Percentiles rank a stretch among this genome's conserved stretches.
These are phyloP conservation scores for Ibycter americanus DNA, from an alignment of 2,797 vertebrate species.

Conservation along the genomic window DNA sequence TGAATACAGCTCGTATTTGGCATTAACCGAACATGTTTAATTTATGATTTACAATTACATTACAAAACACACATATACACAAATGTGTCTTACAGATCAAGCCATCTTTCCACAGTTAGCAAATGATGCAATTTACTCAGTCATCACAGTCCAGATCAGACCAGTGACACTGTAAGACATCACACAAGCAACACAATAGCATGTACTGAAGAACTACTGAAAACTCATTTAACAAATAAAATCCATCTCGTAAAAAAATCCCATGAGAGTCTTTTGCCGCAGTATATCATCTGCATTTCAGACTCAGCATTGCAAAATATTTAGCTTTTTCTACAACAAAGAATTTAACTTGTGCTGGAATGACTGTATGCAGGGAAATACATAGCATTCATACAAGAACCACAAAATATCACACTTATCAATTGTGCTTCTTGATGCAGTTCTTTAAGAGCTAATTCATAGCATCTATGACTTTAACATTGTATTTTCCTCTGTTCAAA, in stretches of 20 bases:
- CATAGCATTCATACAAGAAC: background rate
- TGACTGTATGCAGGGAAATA: background rate
- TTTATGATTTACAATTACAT: background rate
- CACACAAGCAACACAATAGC: constrained; percentile 28
- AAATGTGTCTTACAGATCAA: background rate
- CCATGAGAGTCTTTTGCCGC: background rate
- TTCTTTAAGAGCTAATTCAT: background rate
- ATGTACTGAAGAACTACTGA: constrained; percentile 36
- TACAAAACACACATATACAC: background rate
- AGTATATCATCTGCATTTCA: constrained; percentile 24
- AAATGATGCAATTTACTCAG: constrained; percentile 44
- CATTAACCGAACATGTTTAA: background rate
- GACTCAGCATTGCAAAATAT: background rate
- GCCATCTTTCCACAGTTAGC: constrained; percentile 35
- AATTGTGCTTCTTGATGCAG: background rate
- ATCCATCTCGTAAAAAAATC: background rate
- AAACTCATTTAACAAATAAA: constrained; percentile 55
- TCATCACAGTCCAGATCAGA: constrained; percentile 41
- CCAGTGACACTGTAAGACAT: constrained; percentile 37
- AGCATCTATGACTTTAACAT: background rate
- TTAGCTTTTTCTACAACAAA: constrained; percentile 18
- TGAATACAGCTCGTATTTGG: background rate
- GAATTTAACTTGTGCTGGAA: background rate
- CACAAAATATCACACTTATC: background rate
- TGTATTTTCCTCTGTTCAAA: background rate